These are phyloP conservation scores for Corythaeola cristata DNA, from an alignment of 2,113 vertebrate genomes.

Conservation along the genomic window DNA sequence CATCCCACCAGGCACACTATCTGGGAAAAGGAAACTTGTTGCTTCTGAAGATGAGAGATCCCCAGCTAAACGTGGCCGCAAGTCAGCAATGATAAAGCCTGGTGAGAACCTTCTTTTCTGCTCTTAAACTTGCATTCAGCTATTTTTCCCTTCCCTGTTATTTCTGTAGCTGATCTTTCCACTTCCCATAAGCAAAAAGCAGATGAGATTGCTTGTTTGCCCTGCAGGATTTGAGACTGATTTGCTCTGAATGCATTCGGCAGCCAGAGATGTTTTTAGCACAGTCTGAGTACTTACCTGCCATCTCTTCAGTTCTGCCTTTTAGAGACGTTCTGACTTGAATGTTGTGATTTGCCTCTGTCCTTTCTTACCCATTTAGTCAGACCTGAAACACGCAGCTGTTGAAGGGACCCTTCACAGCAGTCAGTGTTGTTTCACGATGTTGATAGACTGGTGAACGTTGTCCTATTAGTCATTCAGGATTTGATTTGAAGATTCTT, in stretches of 20 bases:
- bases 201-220: not conserved
- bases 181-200: not conserved
- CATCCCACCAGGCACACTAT: conserved; percentile 29
- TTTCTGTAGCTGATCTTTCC: not conserved
- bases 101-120: conserved; percentile 72
- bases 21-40: conserved; percentile 88
- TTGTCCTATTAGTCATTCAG: not conserved
- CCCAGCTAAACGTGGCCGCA: conserved; percentile 90
- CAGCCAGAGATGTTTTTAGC: not conserved
- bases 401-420: not conserved
- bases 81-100: conserved; percentile 74
- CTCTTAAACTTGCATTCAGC: not conserved
- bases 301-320: not conserved
- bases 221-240: not conserved
- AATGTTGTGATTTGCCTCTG: not conserved
- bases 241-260: not conserved
- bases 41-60: conserved; percentile 80
- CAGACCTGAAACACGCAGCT: not conserved
- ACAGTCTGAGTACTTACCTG: not conserved
- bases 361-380: not conserved
- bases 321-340: not conserved
- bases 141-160: not conserved
- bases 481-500: not conserved
- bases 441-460: not conserved
- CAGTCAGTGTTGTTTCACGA: not conserved